These are phyloP conservation scores for Zosterops lateralis DNA, from an alignment of 2,113 vertebrate genomes.

Conservation along the genomic window DNA sequence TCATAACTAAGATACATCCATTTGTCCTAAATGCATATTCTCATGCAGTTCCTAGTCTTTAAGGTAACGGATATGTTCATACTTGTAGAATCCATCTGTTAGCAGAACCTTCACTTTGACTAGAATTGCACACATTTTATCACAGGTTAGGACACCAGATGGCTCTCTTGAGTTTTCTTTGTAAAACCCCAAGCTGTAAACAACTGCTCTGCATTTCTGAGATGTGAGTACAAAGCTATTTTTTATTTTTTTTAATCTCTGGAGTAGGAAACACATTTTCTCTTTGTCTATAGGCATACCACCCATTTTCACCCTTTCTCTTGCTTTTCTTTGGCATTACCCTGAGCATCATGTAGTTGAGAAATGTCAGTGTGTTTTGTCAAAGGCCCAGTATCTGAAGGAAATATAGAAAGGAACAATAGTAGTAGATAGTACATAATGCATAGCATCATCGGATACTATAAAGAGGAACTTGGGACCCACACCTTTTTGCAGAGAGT, in stretches of 20 bases:
- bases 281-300: not conserved
- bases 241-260: not conserved
- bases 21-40: not conserved
- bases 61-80: not conserved
- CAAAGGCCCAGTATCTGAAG: not conserved
- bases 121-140: constrained; percentile 68
- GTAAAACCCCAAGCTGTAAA: constrained; percentile 68
- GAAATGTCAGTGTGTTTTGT: not conserved
- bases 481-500: not conserved
- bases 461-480: not conserved
- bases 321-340: not conserved
- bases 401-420: not conserved
- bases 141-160: constrained; percentile 92
- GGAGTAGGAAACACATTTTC: not conserved
- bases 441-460: not conserved
- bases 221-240: constrained; percentile 9
- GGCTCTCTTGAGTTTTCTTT: constrained; percentile 97
- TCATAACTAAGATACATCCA: not conserved
- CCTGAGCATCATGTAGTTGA: not conserved
- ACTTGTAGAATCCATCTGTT: not conserved
- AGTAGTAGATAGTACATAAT: not conserved
- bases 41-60: not conserved
- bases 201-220: constrained; percentile 60
- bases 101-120: not conserved
- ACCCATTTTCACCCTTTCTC: not conserved